Base-by-base conservation (phyloP, 1,140 invertebrate genomes). In the Drosophila seguyi region DNA sequence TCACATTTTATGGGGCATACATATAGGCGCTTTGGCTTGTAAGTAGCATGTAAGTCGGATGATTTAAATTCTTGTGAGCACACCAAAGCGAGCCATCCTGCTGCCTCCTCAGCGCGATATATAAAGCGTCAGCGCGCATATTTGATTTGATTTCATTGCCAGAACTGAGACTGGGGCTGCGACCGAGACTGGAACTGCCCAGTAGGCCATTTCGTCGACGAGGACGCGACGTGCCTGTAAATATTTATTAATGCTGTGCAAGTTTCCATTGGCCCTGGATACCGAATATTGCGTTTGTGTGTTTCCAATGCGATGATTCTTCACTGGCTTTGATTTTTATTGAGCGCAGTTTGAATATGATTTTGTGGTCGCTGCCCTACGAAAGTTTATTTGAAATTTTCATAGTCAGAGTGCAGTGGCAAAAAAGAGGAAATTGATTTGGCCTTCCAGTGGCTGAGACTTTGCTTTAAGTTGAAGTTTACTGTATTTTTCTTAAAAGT, bases 61-160 rank as follows among this genome's bases (percentile, higher is more conserved):
- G 85, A 88, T 88, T 88, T 88, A 88, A 88, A 88, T 88, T 88
- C 85, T 81, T 88, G 85, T 81, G 86, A 74, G 85, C 85, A 88
- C 85, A 58, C 80, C 77, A 67, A 63, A 55, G 57, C 71, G 41
- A 57, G 61, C 62, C 42, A 47, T 55, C 52, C 55, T 39, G 50
- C 53, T 45, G 29, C 45, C 75, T 27, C 39, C 34, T 56, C 41
- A 44, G 58, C 61, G 79, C 56, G 58, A 57, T 75, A 79, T 79
- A 84, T 69, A 63, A 80, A 71, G 77, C 84, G 80, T 90, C 85
- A 90, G 85, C 53, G 62, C 78, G 85, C 85, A 88, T 88, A 85
- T 88, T 88, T 88, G 85, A 88, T 88, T 88, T 90, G 85, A 88
- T 88, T 88, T 88, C 81, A 90, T 90, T 84, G 85, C 77, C 74